Conservation (phyloP, 2,797 vertebrate genomes). For the Harpagifer antarcticus region DNA sequence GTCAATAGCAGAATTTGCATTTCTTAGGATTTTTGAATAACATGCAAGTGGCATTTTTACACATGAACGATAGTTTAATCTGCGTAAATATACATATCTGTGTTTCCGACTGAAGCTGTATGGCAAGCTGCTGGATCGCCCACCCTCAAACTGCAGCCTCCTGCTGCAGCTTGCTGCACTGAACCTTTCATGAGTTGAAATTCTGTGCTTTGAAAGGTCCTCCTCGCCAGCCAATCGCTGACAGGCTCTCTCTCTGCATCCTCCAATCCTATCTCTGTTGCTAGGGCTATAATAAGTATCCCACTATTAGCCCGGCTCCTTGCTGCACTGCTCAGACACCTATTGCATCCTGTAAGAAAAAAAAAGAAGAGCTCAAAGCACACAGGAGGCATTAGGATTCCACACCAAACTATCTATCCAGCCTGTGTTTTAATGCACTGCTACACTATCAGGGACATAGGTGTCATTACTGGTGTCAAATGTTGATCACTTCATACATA, state of each 20-base stretch:
- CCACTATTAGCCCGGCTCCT: conserved; percentile 71
- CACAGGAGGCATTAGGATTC: conserved; percentile 72
- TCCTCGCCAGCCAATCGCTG: conserved; percentile 81
- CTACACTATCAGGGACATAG: conserved; percentile 53
- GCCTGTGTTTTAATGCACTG: conserved; percentile 59
- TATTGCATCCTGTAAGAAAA: conserved; percentile 79
- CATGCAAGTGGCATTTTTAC: conserved; percentile 6
- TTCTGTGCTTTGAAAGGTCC: conserved; percentile 78
- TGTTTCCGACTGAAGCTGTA: conserved; percentile 56
- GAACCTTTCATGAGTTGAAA: conserved; percentile 84
- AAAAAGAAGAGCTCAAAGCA: conserved; percentile 65
- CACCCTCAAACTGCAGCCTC: conserved; percentile 77
- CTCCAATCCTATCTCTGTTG: conserved; percentile 85
- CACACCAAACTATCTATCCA: conserved; percentile 56
- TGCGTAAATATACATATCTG: conserved; percentile 37
- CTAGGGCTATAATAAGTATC: conserved; percentile 86
- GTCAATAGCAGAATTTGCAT: conserved; percentile 8
- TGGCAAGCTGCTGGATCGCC: conserved; percentile 56
- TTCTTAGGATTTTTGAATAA: not conserved
- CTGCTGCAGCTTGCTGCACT: conserved; percentile 81
- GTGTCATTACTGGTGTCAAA: conserved; percentile 44
- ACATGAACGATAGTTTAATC: conserved; percentile 16
- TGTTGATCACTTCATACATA: conserved; percentile 30
- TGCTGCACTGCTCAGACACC: conserved; percentile 81
- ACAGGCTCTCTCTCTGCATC: conserved; percentile 55